phyloP scores from a whole-genome alignment of 2,113 vertebrate genomes.

The Micronycteris hirsuta region DNA sequence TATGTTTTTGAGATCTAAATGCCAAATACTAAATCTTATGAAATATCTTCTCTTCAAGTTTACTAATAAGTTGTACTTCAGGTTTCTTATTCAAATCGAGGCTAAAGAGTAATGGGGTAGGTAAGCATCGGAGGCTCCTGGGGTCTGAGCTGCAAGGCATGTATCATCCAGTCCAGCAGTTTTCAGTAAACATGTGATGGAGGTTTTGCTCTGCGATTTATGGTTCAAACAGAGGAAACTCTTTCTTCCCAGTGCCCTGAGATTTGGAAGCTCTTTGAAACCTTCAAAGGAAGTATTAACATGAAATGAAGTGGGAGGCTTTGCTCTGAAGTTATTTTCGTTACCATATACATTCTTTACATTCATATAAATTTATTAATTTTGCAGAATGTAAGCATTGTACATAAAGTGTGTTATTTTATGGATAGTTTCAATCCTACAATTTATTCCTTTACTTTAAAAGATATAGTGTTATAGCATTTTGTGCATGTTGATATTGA shows the following conservation, averaged over 20 bases:
- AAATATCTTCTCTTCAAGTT: not conserved
- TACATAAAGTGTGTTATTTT: not conserved
- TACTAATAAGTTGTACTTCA: not conserved
- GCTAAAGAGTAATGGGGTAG: not conserved
- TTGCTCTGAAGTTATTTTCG: not conserved
- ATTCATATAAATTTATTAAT: not conserved
- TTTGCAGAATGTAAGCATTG: not conserved
- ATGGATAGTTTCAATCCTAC: not conserved
- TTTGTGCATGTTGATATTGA: not conserved
- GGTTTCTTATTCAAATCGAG: not conserved
- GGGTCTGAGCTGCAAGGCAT: accelerated
- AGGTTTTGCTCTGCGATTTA: not conserved
- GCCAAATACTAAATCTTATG: not conserved
- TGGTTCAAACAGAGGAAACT: not conserved
- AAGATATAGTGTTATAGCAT: not conserved
- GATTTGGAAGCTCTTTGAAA: slow-evolving; percentile 4
- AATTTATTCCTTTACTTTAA: slow-evolving; percentile 2
- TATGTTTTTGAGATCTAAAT: not conserved
- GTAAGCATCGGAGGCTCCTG: not conserved
- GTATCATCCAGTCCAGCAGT: not conserved
- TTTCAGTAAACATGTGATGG: not conserved
- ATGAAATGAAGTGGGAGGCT: not conserved
- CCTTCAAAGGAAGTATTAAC: not conserved
- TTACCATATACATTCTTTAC: not conserved
- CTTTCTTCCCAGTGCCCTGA: not conserved